Conservation (phyloP, 2,888 invertebrate genomes). For the Tetropium fuscum region DNA sequence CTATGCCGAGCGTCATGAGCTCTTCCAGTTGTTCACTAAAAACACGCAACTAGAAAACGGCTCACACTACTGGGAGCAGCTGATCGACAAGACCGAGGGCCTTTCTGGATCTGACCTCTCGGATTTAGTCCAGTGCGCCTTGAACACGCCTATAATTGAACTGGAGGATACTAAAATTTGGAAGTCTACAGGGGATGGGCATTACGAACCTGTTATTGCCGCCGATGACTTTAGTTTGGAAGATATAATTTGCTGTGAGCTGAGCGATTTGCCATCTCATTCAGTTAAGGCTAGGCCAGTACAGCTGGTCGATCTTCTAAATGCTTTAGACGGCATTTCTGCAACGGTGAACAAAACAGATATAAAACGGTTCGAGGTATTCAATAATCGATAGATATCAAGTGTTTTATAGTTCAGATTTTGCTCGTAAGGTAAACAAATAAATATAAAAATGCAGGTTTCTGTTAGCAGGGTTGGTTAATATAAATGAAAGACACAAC, state of each 20-base stretch:
- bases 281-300: constrained; percentile 55
- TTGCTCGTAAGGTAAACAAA: no score
- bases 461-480: no score
- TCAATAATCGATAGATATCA: constrained; percentile 26
- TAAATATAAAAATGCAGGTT: no score
- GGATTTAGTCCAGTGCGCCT: constrained; percentile 60
- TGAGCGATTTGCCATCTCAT: constrained; percentile 52
- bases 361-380: constrained; percentile 51
- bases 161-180: constrained; percentile 63
- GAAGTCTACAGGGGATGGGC: constrained; percentile 54
- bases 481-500: background rate
- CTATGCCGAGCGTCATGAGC: constrained; percentile 52
- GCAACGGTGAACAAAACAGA: constrained; percentile 54
- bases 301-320: constrained; percentile 55
- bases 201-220: constrained; percentile 48
- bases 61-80: constrained; percentile 35
- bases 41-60: constrained; percentile 46
- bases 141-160: constrained; percentile 65
- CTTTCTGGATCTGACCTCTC: constrained; percentile 71
- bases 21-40: constrained; percentile 55
- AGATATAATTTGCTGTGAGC: constrained; percentile 40
- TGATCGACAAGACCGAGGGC: constrained; percentile 66
- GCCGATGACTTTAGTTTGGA: constrained; percentile 39
- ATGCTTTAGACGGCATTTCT: constrained; percentile 51
- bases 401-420: no score